These are phyloP conservation scores for Scyliorhinus canicula DNA, from an alignment of 2,797 vertebrate genomes.

Conservation along the genomic window DNA sequence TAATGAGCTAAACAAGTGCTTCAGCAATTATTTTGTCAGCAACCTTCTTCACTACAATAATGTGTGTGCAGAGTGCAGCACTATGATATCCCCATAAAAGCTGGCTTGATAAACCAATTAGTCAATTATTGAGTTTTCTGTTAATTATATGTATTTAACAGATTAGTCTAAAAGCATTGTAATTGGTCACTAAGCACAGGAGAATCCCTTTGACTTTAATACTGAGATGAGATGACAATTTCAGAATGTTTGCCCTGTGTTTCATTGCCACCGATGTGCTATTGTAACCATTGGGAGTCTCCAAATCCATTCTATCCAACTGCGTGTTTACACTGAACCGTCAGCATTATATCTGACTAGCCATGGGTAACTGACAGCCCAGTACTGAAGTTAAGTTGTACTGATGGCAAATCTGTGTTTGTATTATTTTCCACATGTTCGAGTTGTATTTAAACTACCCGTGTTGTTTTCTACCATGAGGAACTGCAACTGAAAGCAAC, in stretches of 20 bases:
- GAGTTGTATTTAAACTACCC: neutral
- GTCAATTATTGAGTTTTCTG: conserved; percentile 3
- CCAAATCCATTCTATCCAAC: conserved; percentile 16
- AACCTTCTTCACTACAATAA: conserved; percentile 1
- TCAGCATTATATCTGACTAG: conserved; percentile 21
- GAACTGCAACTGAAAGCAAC: neutral
- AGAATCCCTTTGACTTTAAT: neutral
- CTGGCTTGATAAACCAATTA: neutral
- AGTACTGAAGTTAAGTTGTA: neutral
- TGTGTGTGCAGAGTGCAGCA: neutral
- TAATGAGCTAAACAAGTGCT: neutral
- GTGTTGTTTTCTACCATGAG: neutral
- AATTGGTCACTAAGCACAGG: neutral
- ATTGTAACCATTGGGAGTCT: neutral
- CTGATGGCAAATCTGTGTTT: neutral
- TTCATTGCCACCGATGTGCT: neutral
- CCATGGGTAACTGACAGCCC: neutral
- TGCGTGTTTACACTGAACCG: neutral
- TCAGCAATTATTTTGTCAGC: conserved; percentile 1
- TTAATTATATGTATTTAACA: neutral
- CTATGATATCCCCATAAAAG: conserved; percentile 5
- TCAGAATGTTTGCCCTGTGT: neutral
- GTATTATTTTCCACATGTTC: neutral
- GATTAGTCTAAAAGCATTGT: neutral
- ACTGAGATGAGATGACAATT: neutral